phyloP scores from a whole-genome alignment of 2,888 invertebrate species.

The Linnaemya vulpina region DNA sequence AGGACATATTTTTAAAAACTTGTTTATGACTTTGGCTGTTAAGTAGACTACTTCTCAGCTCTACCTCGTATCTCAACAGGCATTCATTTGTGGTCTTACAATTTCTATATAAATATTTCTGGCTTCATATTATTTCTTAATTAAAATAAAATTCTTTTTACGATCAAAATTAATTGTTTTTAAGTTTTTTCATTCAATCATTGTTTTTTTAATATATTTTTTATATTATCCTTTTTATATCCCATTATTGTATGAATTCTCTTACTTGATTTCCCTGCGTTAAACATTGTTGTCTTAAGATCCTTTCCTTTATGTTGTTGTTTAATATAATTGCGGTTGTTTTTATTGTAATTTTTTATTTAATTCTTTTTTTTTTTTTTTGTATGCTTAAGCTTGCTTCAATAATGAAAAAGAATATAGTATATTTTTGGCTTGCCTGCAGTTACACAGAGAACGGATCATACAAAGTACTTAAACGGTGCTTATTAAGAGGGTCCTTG shows the following conservation, averaged over 20 bases:
- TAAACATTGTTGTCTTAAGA: neutral
- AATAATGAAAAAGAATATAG: conserved; percentile 12
- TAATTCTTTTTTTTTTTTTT: neutral
- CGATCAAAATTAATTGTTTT: too few relatives aligned
- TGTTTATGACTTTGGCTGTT: neutral
- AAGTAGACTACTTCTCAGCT: neutral
- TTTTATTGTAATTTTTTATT: too few relatives aligned
- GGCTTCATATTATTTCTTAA: neutral
- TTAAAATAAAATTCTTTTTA: neutral
- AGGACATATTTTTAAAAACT: too few relatives aligned
- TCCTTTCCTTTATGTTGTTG: neutral
- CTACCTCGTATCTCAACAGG: too few relatives aligned
- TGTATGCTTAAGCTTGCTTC: neutral
- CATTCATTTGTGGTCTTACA: too few relatives aligned
- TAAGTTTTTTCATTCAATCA: too few relatives aligned
- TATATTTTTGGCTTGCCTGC: conserved; percentile 43
- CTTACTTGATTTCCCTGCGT: conserved; percentile 7
- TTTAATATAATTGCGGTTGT: too few relatives aligned
- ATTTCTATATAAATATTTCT: too few relatives aligned
- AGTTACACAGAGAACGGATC: conserved; percentile 26
- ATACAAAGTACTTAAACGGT: conserved; percentile 69
- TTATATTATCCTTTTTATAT: neutral
- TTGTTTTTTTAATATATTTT: conserved; percentile 1
- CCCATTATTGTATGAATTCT: conserved; percentile 20
- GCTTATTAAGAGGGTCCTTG: conserved; percentile 75